Conservation (phyloP, 2,888 invertebrate genomes). For the Thera obeliscata region DNA sequence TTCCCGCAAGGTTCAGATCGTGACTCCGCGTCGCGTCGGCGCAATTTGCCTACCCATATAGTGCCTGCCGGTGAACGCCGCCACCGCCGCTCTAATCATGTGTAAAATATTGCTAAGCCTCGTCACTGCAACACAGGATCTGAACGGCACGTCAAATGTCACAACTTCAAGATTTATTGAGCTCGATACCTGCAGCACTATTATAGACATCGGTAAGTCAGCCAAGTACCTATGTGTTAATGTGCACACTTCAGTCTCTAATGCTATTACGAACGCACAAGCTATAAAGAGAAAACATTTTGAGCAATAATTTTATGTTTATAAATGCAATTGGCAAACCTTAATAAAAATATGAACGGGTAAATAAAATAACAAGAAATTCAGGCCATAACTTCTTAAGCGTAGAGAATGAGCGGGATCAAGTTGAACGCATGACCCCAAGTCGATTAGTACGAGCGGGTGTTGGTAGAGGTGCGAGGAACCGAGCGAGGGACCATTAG, state of each 20-base stretch:
- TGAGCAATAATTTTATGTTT: conserved; percentile 10
- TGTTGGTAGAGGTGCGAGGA: conserved; percentile 65
- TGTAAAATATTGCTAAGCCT: conserved; percentile 80
- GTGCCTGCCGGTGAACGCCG: conserved; percentile 67
- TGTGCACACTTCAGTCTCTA: not conserved
- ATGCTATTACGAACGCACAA: conserved; percentile 3
- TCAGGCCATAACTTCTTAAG: conserved; percentile 57
- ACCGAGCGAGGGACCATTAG: conserved; percentile 68
- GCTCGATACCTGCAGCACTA: conserved; percentile 67
- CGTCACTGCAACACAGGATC: conserved; percentile 75
- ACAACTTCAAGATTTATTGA: conserved; percentile 74
- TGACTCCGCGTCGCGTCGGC: conserved; percentile 80
- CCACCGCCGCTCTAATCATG: conserved; percentile 71
- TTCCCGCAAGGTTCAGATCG: conserved; percentile 82
- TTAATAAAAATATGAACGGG: conserved; percentile 25
- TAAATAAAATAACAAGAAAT: conserved; percentile 43
- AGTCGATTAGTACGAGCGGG: conserved; percentile 45
- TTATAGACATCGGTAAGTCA: conserved; percentile 52
- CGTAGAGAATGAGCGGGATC: conserved; percentile 69
- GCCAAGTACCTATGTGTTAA: not conserved
- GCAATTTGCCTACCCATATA: conserved; percentile 84
- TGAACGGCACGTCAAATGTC: conserved; percentile 74
- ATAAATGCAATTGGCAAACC: conserved; percentile 23
- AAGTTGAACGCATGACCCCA: conserved; percentile 72
- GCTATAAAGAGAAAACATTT: conserved; percentile 6